Percentiles rank a stretch among this genome's conserved stretches.
Conservation (phyloP, 2,797 vertebrate species). For the Sebastolobus alascanus region DNA sequence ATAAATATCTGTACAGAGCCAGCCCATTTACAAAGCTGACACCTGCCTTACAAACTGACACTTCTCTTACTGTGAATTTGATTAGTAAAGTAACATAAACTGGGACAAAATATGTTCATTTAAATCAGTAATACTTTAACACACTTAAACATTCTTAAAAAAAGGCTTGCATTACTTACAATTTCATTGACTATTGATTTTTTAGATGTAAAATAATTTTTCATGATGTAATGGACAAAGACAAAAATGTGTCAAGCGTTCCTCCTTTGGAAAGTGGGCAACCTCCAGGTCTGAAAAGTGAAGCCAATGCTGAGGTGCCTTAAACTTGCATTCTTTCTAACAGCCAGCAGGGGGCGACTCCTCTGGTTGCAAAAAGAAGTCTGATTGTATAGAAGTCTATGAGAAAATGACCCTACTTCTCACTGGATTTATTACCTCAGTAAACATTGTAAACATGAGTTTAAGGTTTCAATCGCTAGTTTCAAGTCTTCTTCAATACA, state of each 20-base stretch:
- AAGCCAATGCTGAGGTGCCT: no score
- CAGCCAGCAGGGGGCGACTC: no score
- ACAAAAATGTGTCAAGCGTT: not conserved
- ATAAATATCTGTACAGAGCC: not conserved
- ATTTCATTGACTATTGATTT: not conserved
- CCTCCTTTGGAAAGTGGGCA: not conserved
- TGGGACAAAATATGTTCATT: not conserved
- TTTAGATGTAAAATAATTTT: not conserved
- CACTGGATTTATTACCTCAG: no score
- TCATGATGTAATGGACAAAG: not conserved
- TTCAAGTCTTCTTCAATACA: no score
- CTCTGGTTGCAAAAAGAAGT: no score
- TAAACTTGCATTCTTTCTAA: no score
- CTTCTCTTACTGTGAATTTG: not conserved
- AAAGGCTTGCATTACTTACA: not conserved
- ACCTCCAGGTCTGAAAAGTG: no score
- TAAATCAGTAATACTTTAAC: not conserved
- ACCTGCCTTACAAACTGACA: not conserved
- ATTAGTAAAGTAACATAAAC: not conserved
- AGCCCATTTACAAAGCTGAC: not conserved
- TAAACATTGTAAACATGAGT: no score
- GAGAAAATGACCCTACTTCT: no score
- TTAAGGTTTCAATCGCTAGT: no score
- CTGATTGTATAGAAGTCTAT: no score
- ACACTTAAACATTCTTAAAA: not conserved